Conservation (phyloP, 2,888 invertebrate genomes). For the Tanaodytes sp. region DNA sequence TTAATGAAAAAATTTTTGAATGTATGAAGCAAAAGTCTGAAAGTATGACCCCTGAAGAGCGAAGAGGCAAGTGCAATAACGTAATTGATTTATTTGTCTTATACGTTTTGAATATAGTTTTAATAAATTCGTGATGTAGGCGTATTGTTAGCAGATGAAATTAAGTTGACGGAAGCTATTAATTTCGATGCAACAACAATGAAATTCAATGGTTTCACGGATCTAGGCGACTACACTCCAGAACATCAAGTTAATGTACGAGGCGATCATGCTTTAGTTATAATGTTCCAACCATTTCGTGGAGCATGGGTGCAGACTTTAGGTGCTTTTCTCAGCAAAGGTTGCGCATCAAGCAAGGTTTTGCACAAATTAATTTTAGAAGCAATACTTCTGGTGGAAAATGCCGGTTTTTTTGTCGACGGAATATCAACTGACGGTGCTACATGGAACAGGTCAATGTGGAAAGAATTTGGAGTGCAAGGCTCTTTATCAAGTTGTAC, state of each 20-base stretch:
- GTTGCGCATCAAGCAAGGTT: conserved; percentile 53
- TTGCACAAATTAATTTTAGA: conserved; percentile 58
- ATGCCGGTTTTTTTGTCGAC: conserved; percentile 52
- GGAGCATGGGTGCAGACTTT: conserved; percentile 18
- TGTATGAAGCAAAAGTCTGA: conserved; percentile 12
- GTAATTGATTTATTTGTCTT: background rate
- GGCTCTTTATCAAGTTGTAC: conserved; percentile 5
- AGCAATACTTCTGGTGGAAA: conserved; percentile 56
- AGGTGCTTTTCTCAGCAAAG: conserved; percentile 57
- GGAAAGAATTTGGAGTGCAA: conserved; percentile 28
- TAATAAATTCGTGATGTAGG: conserved; percentile 6
- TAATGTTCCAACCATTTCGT: conserved; percentile 59
- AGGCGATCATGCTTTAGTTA: conserved; percentile 60
- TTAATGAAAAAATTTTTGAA: too few species aligned
- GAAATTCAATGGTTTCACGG: conserved; percentile 53
- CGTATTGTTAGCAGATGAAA: conserved; percentile 54
- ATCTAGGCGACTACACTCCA: conserved; percentile 57
- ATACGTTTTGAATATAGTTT: background rate
- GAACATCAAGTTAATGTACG: conserved; percentile 42
- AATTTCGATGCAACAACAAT: conserved; percentile 51
- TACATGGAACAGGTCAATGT: conserved; percentile 50
- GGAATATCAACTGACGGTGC: conserved; percentile 56
- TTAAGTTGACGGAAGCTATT: conserved; percentile 52
- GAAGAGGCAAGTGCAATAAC: background rate
- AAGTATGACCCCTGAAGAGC: conserved; percentile 2